A percentile compares a stretch with the other conserved stretches of the same genome.
These are phyloP conservation scores for Caenorhabditis sp. DNA, from an alignment of 2,888 invertebrate genomes.

Conservation along the genomic window DNA sequence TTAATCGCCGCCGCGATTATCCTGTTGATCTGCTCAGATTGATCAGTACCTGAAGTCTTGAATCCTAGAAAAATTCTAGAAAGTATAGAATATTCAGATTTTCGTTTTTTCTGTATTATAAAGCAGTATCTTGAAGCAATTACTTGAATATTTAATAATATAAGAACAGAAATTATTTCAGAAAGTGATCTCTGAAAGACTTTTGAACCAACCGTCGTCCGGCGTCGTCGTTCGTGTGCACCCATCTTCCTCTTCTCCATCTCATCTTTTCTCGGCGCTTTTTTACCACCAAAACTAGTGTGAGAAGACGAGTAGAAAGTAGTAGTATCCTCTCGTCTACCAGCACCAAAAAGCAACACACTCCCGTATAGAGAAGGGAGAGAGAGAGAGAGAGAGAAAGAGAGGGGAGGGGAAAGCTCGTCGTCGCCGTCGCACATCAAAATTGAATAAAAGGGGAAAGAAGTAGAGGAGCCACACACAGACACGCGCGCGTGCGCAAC, in stretches of 20 bases:
- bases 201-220: slow-evolving; percentile 15
- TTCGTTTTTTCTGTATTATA: too few relatives aligned
- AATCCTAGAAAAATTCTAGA: not conserved
- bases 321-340: slow-evolving; percentile 48
- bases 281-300: slow-evolving; percentile 28
- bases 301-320: slow-evolving; percentile 19
- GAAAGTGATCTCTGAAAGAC: not conserved
- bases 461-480: slow-evolving; percentile 17
- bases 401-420: slow-evolving; percentile 18
- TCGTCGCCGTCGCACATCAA: slow-evolving; percentile 36
- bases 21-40: too few relatives aligned
- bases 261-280: slow-evolving; percentile 21
- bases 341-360: slow-evolving; percentile 54
- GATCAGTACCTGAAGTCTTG: not conserved
- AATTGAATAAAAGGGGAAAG: slow-evolving; percentile 50
- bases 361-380: slow-evolving; percentile 17
- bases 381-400: slow-evolving; percentile 21
- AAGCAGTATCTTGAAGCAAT: too few relatives aligned
- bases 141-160: too few relatives aligned
- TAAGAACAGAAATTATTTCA: too few relatives aligned
- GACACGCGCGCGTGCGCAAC: not conserved
- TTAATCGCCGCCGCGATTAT: not conserved
- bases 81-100: not conserved
- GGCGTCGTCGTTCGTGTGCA: too few relatives aligned
- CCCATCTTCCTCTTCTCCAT: not conserved